Percentiles rank a stretch among this genome's conserved stretches.
phyloP scores from a whole-genome alignment of 2,797 vertebrate genomes.

The Amazonetta brasiliensis region DNA sequence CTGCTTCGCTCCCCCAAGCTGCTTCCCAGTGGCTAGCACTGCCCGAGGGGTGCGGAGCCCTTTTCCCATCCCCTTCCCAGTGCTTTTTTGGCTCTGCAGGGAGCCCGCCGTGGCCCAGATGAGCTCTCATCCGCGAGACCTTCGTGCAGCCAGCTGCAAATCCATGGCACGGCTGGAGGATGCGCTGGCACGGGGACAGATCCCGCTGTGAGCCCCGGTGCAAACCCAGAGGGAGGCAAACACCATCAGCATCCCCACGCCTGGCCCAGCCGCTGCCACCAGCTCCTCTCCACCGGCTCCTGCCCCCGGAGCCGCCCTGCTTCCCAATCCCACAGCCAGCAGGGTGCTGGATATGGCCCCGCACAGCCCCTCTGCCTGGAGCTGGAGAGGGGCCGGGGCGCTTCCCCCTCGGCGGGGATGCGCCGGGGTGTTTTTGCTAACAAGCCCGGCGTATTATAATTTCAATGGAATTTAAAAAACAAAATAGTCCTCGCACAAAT shows the following conservation, averaged over 20 bases:
- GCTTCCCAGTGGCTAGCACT: background rate
- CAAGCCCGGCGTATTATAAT: constrained; percentile 69
- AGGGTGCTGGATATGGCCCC: background rate
- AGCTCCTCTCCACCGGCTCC: background rate
- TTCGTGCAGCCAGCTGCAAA: background rate
- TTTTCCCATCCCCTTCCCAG: accelerated
- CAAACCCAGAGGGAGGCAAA: background rate
- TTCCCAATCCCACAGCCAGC: background rate
- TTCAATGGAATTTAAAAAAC: constrained; percentile 76
- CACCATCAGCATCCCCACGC: background rate
- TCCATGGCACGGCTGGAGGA: too few relatives aligned
- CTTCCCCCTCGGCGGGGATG: constrained; percentile 14
- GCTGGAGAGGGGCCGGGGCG: background rate
- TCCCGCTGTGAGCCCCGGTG: background rate
- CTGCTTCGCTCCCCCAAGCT: background rate
- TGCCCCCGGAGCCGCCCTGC: background rate
- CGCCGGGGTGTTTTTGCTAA: constrained; percentile 69
- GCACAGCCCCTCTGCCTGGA: background rate
- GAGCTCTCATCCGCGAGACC: background rate
- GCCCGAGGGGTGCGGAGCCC: background rate
- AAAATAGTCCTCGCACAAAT: constrained; percentile 73
- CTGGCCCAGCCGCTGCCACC: background rate
- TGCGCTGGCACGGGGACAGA: background rate
- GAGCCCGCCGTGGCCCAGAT: background rate
- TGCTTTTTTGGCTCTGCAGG: background rate